A percentile compares a stretch with the other conserved stretches of the same genome.
These are phyloP conservation scores for Caenorhabditis imperialis DNA, from an alignment of 2,888 invertebrate genomes.

Conservation along the genomic window DNA sequence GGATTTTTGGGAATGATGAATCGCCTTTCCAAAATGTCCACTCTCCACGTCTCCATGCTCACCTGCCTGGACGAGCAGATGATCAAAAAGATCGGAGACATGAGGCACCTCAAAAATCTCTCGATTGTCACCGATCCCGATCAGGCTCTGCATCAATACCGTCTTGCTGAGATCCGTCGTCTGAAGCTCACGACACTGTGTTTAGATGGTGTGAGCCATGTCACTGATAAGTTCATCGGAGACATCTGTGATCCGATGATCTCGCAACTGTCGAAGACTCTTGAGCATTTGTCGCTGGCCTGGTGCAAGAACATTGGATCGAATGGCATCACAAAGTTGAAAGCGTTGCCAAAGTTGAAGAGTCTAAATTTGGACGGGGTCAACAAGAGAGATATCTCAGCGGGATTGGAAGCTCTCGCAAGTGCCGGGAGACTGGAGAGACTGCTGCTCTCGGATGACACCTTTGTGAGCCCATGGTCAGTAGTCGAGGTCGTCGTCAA, in stretches of 20 bases:
- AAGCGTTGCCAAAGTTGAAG: conserved; percentile 26
- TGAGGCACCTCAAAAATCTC: conserved; percentile 27
- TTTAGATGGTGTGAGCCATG: conserved; percentile 65
- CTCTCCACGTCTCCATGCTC: conserved; percentile 32
- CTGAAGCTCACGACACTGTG: conserved; percentile 53
- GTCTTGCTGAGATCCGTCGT: conserved; percentile 40
- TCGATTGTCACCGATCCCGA: conserved; percentile 42
- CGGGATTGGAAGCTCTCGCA: conserved; percentile 57
- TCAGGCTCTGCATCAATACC: conserved; percentile 4
- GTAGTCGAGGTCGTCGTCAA: conserved; percentile 35
- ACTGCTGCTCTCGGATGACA: conserved; percentile 59
- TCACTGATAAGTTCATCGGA: conserved; percentile 55
- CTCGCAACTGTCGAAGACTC: conserved; percentile 15
- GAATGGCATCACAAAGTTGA: conserved; percentile 46
- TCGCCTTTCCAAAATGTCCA: conserved; percentile 11
- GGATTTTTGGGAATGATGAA: conserved; percentile 28
- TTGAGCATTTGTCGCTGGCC: conserved; percentile 58
- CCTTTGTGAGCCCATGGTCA: conserved; percentile 46
- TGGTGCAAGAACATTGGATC: conserved; percentile 60
- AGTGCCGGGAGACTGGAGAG: conserved; percentile 42
- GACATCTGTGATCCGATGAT: conserved; percentile 38
- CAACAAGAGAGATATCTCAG: conserved; percentile 61
- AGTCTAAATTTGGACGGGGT: conserved; percentile 68
- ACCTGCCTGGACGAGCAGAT: conserved; percentile 15
- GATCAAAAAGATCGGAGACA: conserved; percentile 22